Conservation (phyloP, 2,797 vertebrate species). For the Fratercula arctica region DNA sequence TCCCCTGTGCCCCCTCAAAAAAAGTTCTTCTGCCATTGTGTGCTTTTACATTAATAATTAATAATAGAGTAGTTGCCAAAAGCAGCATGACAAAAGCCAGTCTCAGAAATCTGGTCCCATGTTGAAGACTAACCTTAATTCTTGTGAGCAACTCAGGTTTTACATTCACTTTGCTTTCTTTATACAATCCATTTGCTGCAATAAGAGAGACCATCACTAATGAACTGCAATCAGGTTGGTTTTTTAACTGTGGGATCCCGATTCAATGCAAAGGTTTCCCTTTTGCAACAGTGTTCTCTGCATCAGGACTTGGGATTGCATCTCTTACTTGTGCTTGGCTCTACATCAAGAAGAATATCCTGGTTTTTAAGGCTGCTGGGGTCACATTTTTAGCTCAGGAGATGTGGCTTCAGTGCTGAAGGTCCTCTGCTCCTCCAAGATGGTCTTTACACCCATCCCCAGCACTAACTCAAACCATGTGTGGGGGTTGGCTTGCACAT, state of each 20-base stretch:
- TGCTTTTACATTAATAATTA: background rate
- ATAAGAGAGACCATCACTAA: background rate
- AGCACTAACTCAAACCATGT: background rate
- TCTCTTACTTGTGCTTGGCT: background rate
- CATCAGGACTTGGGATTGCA: background rate
- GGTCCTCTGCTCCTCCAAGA: background rate
- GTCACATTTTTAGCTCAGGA: background rate
- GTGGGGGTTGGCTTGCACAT: background rate
- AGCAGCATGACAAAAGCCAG: background rate
- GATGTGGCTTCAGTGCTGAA: background rate
- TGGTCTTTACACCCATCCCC: background rate
- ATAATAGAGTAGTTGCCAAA: background rate
- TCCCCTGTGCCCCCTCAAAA: accelerated
- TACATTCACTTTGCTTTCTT: background rate
- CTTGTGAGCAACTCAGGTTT: background rate
- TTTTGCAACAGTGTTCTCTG: background rate
- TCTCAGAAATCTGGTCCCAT: background rate
- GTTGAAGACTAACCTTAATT: background rate
- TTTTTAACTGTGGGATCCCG: background rate
- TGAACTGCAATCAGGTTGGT: background rate
- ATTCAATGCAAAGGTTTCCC: background rate
- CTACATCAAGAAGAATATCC: background rate
- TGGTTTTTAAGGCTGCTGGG: background rate
- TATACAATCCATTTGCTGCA: background rate
- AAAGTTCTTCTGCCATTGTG: background rate